These are phyloP conservation scores for Orchesella cincta DNA, from an alignment of 1,140 invertebrate genomes.

Conservation along the genomic window DNA sequence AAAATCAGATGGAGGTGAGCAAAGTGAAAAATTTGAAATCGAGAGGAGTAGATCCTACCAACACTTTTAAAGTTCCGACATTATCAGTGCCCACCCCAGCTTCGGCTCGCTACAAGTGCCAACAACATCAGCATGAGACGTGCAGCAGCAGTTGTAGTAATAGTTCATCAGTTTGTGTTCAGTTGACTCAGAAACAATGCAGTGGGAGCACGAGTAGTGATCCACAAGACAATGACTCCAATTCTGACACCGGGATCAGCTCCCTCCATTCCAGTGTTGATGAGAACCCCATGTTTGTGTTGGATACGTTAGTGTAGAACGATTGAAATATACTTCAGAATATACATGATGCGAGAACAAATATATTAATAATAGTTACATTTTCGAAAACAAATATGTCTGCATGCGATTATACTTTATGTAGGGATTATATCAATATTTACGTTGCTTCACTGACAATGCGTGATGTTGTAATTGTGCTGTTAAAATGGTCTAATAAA, in stretches of 20 bases:
- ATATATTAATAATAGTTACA: not conserved
- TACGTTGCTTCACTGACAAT: no score
- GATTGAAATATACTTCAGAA: not conserved
- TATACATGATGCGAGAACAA: not conserved
- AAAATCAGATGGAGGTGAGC: no score
- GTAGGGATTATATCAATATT: no score
- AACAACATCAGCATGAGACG: not conserved
- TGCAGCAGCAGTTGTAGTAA: slow-evolving; percentile 9
- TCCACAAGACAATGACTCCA: slow-evolving; percentile 59
- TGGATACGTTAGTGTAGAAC: slow-evolving; percentile 60
- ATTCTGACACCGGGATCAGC: slow-evolving; percentile 63
- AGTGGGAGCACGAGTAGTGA: not conserved
- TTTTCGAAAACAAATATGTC: not conserved
- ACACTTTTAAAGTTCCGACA: no score
- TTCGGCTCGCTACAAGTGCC: not conserved
- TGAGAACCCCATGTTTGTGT: slow-evolving; percentile 54
- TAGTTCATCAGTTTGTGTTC: slow-evolving; percentile 11
- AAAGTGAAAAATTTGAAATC: no score
- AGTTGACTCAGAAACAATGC: slow-evolving; percentile 14
- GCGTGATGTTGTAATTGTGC: no score
- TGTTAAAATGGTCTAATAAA: no score
- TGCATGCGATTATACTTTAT: no score
- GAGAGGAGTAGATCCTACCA: no score
- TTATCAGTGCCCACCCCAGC: no score
- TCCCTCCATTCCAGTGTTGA: slow-evolving; percentile 61